Base-by-base conservation (phyloP, 2,797 vertebrate species). In the Peromyscus eremicus region DNA sequence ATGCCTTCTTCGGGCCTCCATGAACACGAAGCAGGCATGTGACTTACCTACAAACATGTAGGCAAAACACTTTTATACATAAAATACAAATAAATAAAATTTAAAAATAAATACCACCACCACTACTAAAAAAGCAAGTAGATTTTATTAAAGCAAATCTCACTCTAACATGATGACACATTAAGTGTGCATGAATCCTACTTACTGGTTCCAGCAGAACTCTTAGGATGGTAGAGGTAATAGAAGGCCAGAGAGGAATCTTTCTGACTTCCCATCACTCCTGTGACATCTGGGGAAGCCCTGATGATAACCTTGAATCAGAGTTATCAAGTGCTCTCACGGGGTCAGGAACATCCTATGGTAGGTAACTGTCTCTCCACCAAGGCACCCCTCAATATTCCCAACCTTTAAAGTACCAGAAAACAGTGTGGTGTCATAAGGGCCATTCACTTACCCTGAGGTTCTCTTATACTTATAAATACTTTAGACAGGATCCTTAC, bases 161-260 rank as follows among this genome's bases (percentile, higher is more conserved):
- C 25, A 40, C 34, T 77, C 13, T 93, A 77, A 79, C 80, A 55
- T 34, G 80, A 37, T 7, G 87, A 96, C 83, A 12, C 43, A 73
- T 82, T 86, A 91, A 64, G 60, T 64, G 84, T 62, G 2, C 91
- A 5, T 87, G 66, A 29, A n/a, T 79, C 10, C 43, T 87, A 52
- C 16, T 83, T 55, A 82, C 70, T 79, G 80, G 84, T 83, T 97
- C 17, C 76, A 76, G 23, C 10, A 92, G 52, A 86, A 87, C 29
- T 86, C 81, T 17, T 92, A 7, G 32, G 81, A 92, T 55, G 88
- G 79, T 40, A 27, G 91, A 89, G 9, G 3, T 17, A 40, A 25
- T 23, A 80, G 43, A 89, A 87, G 12, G 88, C 49, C 21, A 19
- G n/a, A 16, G 8, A 21, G n/a, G 40, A 76, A 76, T 46, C 40